Base-by-base conservation (phyloP, 23 tunicate genomes). In the Styela plicata region DNA sequence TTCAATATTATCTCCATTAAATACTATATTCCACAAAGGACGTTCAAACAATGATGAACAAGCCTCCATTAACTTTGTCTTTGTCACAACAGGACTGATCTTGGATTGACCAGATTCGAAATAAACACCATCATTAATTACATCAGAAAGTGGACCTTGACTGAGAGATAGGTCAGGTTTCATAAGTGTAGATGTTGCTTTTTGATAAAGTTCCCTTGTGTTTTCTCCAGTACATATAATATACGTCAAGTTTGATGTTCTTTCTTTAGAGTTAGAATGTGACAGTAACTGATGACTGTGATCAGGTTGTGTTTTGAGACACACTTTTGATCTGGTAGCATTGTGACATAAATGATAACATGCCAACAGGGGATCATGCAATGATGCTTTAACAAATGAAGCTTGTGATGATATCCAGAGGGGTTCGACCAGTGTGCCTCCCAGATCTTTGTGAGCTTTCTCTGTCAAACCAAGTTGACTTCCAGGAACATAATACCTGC, bases 11-110 rank as follows among this genome's bases (percentile, higher is more conserved):
- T 34, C 27, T 5, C 22, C 35, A 24, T 34, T 67, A 29, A 74
- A 61, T 1, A 70, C 84, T 52, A 88, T 31, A 57, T 83, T 83
- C 93, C 93, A 88, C 52, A 88, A 63, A 69, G 93, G 93, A 73
- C 83, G 78, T 34, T 83, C 33, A n/a, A 88, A 13, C 21, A 88
- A 57, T 32, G 20, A 32, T 1, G 62, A 34, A 61, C 93, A 88
- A 30, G 23, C 16, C 1, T 36, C 23, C 10, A 34, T 69, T 5
- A 87, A 31, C 18, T 66, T n/a, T 44, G 7, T 44, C 57, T 44
- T 44, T 44, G 7, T 13, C 13, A 13, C 13, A 7, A 44, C 13
- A 20, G 37, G 26, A 36, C 79, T 31, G 20, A 29, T 2, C 34
- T 82, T 28, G 34, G 22, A 5, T 7, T 34, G 36, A 17, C 61